Percentiles rank a stretch among this genome's conserved stretches.
Conservation (phyloP, 2,113 vertebrate species). For the Caloenas nicobarica region DNA sequence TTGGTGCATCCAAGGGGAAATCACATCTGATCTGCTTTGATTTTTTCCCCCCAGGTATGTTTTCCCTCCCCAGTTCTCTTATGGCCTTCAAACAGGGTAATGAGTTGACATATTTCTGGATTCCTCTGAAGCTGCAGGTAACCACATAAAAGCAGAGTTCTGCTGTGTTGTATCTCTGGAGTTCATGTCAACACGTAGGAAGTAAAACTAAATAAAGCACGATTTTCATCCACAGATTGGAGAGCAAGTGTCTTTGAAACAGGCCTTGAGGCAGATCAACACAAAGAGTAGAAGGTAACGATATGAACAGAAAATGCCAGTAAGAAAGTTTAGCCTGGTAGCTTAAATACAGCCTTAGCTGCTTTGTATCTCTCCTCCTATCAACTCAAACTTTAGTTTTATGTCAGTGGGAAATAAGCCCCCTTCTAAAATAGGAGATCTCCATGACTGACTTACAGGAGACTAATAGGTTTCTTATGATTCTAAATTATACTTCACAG, state of each 20-base stretch:
- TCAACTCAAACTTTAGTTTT: neutral
- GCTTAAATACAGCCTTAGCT: neutral
- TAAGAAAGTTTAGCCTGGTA: neutral
- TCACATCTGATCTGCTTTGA: neutral
- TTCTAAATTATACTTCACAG: conserved; percentile 27
- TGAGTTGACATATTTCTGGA: neutral
- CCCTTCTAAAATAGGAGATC: neutral
- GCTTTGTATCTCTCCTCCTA: neutral
- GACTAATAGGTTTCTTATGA: neutral
- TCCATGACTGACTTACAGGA: neutral
- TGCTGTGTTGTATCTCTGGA: neutral
- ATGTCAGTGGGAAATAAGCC: neutral
- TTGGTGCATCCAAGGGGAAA: neutral
- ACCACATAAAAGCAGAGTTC: neutral
- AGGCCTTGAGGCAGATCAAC: neutral
- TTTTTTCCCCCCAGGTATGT: neutral
- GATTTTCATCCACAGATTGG: neutral
- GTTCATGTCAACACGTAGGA: neutral
- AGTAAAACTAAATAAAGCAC: neutral
- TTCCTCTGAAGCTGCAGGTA: neutral
- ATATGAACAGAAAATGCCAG: neutral
- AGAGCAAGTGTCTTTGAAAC: neutral
- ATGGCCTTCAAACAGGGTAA: neutral
- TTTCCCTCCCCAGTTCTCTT: neutral
- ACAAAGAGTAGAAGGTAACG: neutral